These are phyloP conservation scores for Halcyon leucocephala DNA, from an alignment of 2,797 vertebrate genomes.

Conservation along the genomic window DNA sequence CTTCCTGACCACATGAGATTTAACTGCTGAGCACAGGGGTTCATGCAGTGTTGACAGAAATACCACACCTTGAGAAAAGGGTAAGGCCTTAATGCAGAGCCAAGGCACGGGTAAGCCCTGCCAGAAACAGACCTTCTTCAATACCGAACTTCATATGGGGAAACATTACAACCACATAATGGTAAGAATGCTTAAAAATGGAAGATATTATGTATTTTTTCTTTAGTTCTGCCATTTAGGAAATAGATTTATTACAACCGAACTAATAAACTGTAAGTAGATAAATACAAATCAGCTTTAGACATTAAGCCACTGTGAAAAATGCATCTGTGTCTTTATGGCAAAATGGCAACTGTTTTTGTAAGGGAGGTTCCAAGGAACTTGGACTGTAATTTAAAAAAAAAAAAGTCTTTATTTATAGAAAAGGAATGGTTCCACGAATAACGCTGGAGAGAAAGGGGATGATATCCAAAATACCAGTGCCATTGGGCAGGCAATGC, in stretches of 20 bases:
- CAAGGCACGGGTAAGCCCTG: not conserved
- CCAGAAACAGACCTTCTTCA: not conserved
- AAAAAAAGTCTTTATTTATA: not conserved
- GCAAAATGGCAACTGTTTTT: not conserved
- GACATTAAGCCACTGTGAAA: not conserved
- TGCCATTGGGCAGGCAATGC: fast-evolving
- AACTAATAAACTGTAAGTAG: not conserved
- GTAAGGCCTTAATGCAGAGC: not conserved
- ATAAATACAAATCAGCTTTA: not conserved
- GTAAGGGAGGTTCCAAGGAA: fast-evolving
- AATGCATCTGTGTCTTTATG: not conserved
- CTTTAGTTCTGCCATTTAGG: not conserved
- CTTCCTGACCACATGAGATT: not conserved
- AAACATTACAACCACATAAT: not conserved
- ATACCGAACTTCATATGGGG: not conserved
- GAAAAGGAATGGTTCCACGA: not conserved
- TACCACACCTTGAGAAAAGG: not conserved
- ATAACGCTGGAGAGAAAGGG: fast-evolving
- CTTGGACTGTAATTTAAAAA: not conserved
- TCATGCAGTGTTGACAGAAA: not conserved
- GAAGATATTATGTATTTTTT: fast-evolving
- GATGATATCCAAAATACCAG: fast-evolving
- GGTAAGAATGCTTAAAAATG: not conserved
- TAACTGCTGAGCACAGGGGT: not conserved
- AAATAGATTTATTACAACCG: not conserved